phyloP scores from a whole-genome alignment of 1,140 invertebrate genomes.

The Bursaphelenchus mucronatus region DNA sequence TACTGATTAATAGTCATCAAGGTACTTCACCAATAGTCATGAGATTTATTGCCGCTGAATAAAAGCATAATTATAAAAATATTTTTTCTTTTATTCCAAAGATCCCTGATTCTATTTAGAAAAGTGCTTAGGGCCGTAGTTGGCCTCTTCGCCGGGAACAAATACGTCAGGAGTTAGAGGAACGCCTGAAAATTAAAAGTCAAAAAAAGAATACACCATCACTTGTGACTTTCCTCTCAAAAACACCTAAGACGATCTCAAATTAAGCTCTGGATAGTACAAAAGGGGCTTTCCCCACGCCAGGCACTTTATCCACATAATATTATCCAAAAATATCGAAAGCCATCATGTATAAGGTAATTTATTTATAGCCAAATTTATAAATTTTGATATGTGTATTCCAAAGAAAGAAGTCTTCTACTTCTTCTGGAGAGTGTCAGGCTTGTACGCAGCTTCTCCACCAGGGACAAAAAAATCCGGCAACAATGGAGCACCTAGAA shows the following conservation, averaged over 20 bases:
- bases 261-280: neutral
- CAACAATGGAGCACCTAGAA: neutral
- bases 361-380: slow-evolving; percentile 13
- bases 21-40: too few relatives aligned
- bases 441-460: neutral
- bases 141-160: slow-evolving; percentile 67
- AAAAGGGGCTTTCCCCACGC: too few relatives aligned
- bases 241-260: neutral
- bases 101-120: too few relatives aligned
- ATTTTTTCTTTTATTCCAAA: too few relatives aligned
- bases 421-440: neutral
- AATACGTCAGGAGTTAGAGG: slow-evolving; percentile 82
- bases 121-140: too few relatives aligned
- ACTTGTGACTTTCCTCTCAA: neutral
- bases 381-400: slow-evolving; percentile 20
- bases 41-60: too few relatives aligned
- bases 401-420: neutral
- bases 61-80: too few relatives aligned
- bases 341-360: neutral
- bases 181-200: slow-evolving; percentile 19
- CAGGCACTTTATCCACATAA: neutral
- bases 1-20: too few relatives aligned
- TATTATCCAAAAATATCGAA: slow-evolving; percentile 12
- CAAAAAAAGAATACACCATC: neutral
- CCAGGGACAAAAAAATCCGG: neutral